Conservation (phyloP, 2,113 vertebrate species). For the Triplophysa siluroides region DNA sequence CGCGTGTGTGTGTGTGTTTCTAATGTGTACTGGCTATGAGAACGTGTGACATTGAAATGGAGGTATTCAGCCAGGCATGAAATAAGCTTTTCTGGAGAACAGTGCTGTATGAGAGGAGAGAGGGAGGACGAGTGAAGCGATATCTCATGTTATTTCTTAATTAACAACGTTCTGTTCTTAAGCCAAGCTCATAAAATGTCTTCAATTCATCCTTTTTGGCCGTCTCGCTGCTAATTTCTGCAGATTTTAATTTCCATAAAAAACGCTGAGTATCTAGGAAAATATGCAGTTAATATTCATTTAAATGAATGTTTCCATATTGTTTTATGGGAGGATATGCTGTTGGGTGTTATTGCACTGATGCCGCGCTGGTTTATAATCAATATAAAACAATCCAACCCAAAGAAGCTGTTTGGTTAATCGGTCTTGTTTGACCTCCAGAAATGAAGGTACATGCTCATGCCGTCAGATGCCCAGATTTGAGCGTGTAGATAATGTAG, state of each 20-base stretch:
- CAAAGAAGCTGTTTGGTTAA: not conserved
- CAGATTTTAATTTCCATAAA: conserved; percentile 50
- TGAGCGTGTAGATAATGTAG: not conserved
- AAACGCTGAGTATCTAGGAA: conserved; percentile 40
- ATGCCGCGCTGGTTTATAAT: not conserved
- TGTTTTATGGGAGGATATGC: not conserved
- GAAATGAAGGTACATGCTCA: not conserved
- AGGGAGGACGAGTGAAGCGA: conserved; percentile 47
- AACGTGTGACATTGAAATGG: conserved; percentile 36
- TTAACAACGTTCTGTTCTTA: conserved; percentile 63
- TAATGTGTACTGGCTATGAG: conserved; percentile 8
- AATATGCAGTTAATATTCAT: conserved; percentile 20
- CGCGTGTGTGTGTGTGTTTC: not conserved
- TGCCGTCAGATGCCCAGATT: not conserved
- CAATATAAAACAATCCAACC: not conserved
- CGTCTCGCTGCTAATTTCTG: conserved; percentile 43
- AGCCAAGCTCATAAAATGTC: conserved; percentile 63
- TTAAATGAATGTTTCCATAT: conserved; percentile 18
- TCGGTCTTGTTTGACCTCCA: not conserved
- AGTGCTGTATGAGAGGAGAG: conserved; percentile 31
- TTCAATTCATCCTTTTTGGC: conserved; percentile 55
- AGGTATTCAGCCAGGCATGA: conserved; percentile 68
- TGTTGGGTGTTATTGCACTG: not conserved
- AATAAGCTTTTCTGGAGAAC: conserved; percentile 70
- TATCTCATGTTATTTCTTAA: conserved; percentile 71